Conservation (phyloP, 2,113 vertebrate species). For the Atlantisia rogersi region DNA sequence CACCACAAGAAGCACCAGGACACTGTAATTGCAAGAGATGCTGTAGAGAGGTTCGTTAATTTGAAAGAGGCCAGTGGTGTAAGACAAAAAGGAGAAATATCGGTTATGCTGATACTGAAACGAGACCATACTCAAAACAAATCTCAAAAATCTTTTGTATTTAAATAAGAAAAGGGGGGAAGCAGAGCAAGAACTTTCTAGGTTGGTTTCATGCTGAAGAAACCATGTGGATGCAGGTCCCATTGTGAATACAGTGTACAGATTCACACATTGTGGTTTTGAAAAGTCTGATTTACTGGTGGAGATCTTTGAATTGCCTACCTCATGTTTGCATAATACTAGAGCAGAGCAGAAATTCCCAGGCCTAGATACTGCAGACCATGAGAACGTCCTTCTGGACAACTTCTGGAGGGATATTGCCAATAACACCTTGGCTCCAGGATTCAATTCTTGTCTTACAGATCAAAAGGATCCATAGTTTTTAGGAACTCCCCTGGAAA, state of each 20-base stretch:
- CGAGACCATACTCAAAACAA: background rate
- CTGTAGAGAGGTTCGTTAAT: background rate
- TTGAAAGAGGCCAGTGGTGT: background rate
- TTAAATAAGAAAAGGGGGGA: background rate
- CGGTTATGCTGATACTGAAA: background rate
- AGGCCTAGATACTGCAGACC: background rate
- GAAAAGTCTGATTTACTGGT: background rate
- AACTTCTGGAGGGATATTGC: background rate
- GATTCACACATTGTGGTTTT: background rate
- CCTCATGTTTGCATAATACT: background rate
- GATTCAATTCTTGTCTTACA: background rate
- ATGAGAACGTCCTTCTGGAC: background rate
- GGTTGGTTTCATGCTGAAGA: background rate
- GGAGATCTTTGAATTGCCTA: background rate
- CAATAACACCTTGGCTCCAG: background rate
- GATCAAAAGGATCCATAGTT: background rate
- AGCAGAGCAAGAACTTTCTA: background rate
- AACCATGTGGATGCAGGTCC: background rate
- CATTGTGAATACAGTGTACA: background rate
- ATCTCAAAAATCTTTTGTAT: background rate
- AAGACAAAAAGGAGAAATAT: background rate
- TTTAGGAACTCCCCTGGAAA: background rate
- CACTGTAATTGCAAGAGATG: background rate
- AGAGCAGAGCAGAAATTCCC: background rate
- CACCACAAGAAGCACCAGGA: background rate